Evolutionary conservation across 2,888 invertebrate genomes (phyloP).

Genomic region (Lycophotia porphyrea): DNA sequence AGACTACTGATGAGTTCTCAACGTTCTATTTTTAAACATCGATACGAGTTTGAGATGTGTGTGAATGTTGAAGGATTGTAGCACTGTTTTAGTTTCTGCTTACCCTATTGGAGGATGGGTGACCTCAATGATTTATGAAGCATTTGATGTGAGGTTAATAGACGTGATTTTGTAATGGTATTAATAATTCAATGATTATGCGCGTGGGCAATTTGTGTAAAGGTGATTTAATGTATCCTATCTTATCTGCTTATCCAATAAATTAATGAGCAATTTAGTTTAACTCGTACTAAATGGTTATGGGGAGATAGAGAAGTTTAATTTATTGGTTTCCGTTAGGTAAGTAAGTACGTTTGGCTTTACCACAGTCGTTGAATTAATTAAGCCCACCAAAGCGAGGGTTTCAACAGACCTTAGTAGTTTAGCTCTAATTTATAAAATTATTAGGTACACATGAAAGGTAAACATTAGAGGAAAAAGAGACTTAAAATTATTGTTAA

Average conservation of each 20-base stretch:
- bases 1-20: constrained; percentile 86
- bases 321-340: constrained; percentile 21
- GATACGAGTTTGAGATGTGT: constrained; percentile 68
- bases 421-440: neutral
- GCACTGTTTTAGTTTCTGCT: constrained; percentile 52
- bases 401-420: neutral
- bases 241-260: constrained; percentile 34
- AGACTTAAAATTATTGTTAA: neutral
- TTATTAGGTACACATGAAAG: neutral
- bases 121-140: constrained; percentile 35
- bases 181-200: constrained; percentile 39
- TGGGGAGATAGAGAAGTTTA: constrained; percentile 25
- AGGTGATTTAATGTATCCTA: constrained; percentile 29
- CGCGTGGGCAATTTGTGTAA: constrained; percentile 43
- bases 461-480: neutral
- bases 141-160: constrained; percentile 33
- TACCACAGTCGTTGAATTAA: neutral
- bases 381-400: neutral
- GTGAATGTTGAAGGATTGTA: constrained; percentile 58
- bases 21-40: constrained; percentile 81
- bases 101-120: constrained; percentile 51
- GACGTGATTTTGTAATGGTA: constrained; percentile 17
- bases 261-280: constrained; percentile 42
- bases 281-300: constrained; percentile 29
- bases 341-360: neutral